These are phyloP conservation scores for Mastomys coucha DNA, from an alignment of 2,113 vertebrate species.

Conservation along the genomic window DNA sequence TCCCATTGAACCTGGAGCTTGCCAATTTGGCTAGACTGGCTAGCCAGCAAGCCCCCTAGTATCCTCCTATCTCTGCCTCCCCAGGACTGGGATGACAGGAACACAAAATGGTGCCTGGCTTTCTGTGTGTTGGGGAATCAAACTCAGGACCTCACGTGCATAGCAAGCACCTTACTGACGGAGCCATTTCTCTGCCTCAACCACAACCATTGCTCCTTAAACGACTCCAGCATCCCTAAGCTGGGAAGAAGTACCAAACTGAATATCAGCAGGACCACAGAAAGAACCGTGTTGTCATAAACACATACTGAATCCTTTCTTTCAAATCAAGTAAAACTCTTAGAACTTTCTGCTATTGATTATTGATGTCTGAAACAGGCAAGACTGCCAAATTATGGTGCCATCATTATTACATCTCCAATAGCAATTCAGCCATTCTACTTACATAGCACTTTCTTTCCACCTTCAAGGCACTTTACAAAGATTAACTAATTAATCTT, in stretches of 20 bases:
- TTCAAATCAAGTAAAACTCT: conserved; percentile 59
- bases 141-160: neutral
- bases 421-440: conserved; percentile 60
- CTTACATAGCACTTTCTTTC: conserved; percentile 77
- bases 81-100: neutral
- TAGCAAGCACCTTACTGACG: neutral
- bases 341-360: conserved; percentile 70
- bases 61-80: neutral
- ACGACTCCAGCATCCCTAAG: neutral
- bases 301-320: conserved; percentile 25
- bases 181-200: neutral
- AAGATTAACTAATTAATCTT: conserved; percentile 82
- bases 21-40: neutral
- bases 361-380: conserved; percentile 52
- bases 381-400: conserved; percentile 60
- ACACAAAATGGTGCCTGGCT: neutral
- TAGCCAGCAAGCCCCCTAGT: neutral
- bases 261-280: neutral
- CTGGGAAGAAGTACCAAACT: conserved; percentile 30
- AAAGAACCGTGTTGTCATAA: conserved; percentile 55
- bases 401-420: conserved; percentile 58
- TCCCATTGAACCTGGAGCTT: neutral
- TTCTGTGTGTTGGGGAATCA: neutral
- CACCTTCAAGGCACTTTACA: conserved; percentile 77
- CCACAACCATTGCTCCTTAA: neutral